Percentiles rank a stretch among this genome's conserved stretches.
These are phyloP conservation scores for Candoia aspera DNA, from an alignment of 2,113 vertebrate genomes.

Conservation along the genomic window DNA sequence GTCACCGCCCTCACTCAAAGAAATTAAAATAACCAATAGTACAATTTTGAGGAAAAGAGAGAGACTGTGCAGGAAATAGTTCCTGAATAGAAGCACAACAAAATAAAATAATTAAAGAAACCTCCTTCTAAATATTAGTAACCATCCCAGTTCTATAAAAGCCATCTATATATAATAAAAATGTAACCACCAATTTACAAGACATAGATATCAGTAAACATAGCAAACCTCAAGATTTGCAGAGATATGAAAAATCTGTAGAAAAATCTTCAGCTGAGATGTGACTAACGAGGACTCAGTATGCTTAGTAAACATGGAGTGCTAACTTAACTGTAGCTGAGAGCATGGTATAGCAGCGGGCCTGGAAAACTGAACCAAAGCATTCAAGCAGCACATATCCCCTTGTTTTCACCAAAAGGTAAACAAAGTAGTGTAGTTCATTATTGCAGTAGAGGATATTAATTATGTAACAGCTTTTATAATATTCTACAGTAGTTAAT, in stretches of 20 bases:
- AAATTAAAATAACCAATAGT: not conserved
- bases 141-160: not conserved
- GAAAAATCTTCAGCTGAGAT: not conserved
- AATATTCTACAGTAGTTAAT: not conserved
- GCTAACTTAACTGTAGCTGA: not conserved
- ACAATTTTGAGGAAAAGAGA: not conserved
- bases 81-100: not conserved
- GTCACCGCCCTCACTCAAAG: too few species aligned
- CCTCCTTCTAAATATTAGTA: not conserved
- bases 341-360: not conserved
- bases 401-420: not conserved
- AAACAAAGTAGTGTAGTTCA: not conserved
- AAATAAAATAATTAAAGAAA: not conserved
- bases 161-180: not conserved
- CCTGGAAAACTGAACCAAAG: not conserved
- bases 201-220: not conserved
- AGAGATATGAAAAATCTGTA: not conserved
- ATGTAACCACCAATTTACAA: not conserved
- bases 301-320: not conserved
- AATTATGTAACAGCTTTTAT: not conserved
- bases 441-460: not conserved
- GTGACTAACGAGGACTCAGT: not conserved
- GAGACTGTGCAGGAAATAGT: not conserved
- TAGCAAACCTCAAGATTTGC: not conserved
- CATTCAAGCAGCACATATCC: not conserved